phyloP scores from a whole-genome alignment of 53 echinoderm and acorn worm species.

The Paracentrotus lividus region DNA sequence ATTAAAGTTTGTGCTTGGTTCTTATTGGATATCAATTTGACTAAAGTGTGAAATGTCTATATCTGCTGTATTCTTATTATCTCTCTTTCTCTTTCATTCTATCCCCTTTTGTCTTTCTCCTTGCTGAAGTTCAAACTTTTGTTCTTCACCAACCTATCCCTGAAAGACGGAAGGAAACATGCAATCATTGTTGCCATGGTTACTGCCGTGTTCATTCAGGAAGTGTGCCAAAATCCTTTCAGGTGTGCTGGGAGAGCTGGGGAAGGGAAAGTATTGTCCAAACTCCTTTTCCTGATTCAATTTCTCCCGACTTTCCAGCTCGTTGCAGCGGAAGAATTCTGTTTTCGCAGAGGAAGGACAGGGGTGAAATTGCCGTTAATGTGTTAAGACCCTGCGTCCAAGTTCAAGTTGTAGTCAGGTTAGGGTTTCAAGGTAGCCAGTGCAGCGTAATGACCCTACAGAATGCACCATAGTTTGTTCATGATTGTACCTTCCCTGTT shows the following conservation, averaged over 20 bases:
- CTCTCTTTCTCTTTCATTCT: neutral
- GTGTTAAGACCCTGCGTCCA: neutral
- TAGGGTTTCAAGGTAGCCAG: neutral
- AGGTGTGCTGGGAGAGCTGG: neutral
- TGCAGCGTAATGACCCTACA: neutral
- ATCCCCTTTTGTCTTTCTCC: neutral
- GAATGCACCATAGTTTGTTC: neutral
- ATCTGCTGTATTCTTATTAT: neutral
- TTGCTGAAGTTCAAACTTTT: neutral
- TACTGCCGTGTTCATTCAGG: slow-evolving; percentile 39
- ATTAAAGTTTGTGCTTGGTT: too few relatives aligned
- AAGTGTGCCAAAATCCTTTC: neutral
- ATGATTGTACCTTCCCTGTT: neutral
- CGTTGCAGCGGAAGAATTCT: neutral
- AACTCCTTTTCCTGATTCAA: neutral
- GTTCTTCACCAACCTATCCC: neutral
- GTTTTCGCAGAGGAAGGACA: slow-evolving; percentile 10
- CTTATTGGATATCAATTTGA: too few relatives aligned
- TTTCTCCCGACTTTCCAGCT: neutral
- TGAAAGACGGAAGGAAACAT: slow-evolving; percentile 59
- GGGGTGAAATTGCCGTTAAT: neutral
- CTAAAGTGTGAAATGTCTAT: neutral
- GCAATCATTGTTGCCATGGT: slow-evolving; percentile 68
- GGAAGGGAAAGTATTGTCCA: slow-evolving; percentile 28
- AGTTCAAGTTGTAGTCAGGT: neutral